Percentiles rank a stretch among this genome's conserved stretches.
Conservation (phyloP, 2,888 invertebrate species). For the Aphidoletes aphidimyza region DNA sequence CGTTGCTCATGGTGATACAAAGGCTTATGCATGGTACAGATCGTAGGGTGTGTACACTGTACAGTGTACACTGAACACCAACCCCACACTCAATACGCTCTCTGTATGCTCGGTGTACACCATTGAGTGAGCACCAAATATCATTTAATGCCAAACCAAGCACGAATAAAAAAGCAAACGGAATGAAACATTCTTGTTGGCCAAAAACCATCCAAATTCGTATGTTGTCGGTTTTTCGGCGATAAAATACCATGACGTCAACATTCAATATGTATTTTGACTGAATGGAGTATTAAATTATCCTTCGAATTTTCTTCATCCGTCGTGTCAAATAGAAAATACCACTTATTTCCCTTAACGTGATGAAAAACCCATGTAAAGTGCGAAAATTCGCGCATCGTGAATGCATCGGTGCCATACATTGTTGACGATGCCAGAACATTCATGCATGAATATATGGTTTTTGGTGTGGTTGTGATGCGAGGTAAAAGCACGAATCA, state of each 20-base stretch:
- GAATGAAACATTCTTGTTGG: not conserved
- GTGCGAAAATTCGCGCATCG: conserved; percentile 18
- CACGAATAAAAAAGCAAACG: not conserved
- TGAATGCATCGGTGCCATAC: not conserved
- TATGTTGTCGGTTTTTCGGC: not conserved
- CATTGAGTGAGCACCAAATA: not conserved
- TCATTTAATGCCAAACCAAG: conserved; percentile 7
- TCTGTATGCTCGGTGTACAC: no score
- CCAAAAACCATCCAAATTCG: not conserved
- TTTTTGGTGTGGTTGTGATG: conserved; percentile 5
- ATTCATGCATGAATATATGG: not conserved
- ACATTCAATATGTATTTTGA: conserved; percentile 16
- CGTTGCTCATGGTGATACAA: conserved; percentile 44
- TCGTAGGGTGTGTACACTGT: not conserved
- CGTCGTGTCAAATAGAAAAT: conserved; percentile 6
- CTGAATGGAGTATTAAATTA: conserved; percentile 28
- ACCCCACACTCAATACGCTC: no score
- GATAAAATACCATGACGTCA: conserved; percentile 42
- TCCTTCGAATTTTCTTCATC: not conserved
- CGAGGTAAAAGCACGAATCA: not conserved
- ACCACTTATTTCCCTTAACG: not conserved
- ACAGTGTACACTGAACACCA: not conserved
- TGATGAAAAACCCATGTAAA: not conserved
- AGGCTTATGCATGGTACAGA: conserved; percentile 35
- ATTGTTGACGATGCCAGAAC: not conserved